Evolutionary conservation across 2,797 vertebrate species (phyloP).

Genomic region (Gastrophryne carolinensis): DNA sequence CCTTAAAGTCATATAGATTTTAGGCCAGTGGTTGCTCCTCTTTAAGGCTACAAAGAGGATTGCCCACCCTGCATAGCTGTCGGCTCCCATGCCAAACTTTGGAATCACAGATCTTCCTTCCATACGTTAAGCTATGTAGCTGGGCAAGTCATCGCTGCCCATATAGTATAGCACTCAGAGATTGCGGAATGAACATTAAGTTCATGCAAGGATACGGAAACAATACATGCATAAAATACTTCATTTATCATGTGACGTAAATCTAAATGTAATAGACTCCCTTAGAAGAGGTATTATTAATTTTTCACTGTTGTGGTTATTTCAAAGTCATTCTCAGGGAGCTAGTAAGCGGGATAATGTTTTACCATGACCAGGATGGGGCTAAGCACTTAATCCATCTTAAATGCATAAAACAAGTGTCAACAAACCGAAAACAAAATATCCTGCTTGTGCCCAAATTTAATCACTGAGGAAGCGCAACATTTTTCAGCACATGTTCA

Average conservation of each 20-base stretch:
- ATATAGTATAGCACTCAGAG: too few species aligned
- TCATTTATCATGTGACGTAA: not conserved
- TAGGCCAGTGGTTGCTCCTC: too few species aligned
- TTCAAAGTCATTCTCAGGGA: not conserved
- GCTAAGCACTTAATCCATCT: slow-evolving; percentile 30
- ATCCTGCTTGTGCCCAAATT: slow-evolving; percentile 27
- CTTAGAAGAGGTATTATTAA: not conserved
- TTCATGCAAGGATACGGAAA: not conserved
- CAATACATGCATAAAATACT: not conserved
- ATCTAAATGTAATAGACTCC: not conserved
- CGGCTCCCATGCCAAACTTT: too few species aligned
- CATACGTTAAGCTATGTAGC: too few species aligned
- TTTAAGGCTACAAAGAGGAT: too few species aligned
- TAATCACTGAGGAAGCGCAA: slow-evolving; percentile 24
- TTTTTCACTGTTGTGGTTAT: not conserved
- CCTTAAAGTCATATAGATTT: too few species aligned
- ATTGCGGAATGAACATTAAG: not conserved
- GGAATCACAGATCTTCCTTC: too few species aligned
- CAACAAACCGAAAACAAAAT: slow-evolving; percentile 31
- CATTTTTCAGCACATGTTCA: slow-evolving; percentile 38
- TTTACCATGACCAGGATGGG: not conserved
- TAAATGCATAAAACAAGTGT: slow-evolving; percentile 21
- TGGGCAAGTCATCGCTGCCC: too few species aligned
- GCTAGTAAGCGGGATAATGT: not conserved
- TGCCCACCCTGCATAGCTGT: too few species aligned